Conservation (phyloP, 2,797 vertebrate genomes). For the Myotis vivesi region DNA sequence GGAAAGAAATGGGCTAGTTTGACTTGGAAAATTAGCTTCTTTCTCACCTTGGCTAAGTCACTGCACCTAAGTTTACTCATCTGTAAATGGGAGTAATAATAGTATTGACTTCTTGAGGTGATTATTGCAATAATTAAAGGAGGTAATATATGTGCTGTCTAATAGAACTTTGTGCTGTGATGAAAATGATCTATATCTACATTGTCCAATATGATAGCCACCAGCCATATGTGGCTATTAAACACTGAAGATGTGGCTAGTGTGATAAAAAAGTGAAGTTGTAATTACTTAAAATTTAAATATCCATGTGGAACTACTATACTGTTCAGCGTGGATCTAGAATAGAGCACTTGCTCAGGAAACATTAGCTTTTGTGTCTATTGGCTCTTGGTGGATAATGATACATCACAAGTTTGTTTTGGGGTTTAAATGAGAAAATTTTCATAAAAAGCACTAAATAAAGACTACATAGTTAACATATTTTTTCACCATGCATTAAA, state of each 20-base stretch:
- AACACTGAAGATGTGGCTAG: background rate
- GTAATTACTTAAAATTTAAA: conserved; percentile 5
- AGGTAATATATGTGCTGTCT: background rate
- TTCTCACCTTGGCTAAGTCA: background rate
- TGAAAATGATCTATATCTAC: background rate
- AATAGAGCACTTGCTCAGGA: background rate
- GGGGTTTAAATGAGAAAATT: conserved; percentile 7
- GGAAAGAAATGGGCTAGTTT: background rate
- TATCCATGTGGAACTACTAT: background rate
- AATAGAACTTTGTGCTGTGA: background rate
- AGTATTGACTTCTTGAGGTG: background rate
- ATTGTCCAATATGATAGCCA: background rate
- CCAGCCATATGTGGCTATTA: background rate
- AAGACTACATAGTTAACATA: background rate
- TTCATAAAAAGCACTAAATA: background rate
- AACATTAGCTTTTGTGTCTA: conserved; percentile 20
- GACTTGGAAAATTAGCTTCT: background rate
- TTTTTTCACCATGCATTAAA: background rate
- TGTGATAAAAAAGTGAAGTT: background rate
- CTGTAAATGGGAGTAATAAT: background rate
- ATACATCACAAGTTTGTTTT: background rate
- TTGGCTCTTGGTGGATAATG: background rate
- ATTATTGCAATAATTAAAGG: background rate
- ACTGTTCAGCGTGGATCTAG: background rate
- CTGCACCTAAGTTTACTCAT: background rate